These are phyloP conservation scores for Lithosia quadra DNA, from an alignment of 2,888 invertebrate species.

Conservation along the genomic window DNA sequence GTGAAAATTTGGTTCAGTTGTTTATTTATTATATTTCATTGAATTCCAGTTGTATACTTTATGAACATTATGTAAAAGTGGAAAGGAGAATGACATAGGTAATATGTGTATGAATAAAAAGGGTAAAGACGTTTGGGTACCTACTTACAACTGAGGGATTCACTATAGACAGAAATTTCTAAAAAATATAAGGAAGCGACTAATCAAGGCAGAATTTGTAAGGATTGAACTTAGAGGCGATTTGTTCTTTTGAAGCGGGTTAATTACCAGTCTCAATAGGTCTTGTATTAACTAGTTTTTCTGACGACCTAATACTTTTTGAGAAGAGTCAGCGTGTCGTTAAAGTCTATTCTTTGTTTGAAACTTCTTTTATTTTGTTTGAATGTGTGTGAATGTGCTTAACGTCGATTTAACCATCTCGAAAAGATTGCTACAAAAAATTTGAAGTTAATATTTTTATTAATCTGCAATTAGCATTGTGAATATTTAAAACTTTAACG, in stretches of 20 bases:
- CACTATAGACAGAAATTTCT: background rate
- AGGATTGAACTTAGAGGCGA: background rate
- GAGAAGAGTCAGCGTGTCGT: background rate
- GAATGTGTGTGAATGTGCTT: no score
- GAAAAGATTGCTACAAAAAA: no score
- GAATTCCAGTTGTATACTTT: conserved; percentile 28
- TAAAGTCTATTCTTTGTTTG: background rate
- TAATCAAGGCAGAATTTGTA: background rate
- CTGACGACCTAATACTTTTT: no score
- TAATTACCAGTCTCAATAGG: background rate
- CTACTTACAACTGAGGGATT: no score
- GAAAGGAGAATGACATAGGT: background rate
- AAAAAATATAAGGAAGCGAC: background rate
- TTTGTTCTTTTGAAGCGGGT: background rate
- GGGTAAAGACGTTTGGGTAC: background rate
- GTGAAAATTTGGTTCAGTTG: conserved; percentile 30
- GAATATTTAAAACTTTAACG: no score
- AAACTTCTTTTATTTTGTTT: background rate
- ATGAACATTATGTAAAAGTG: background rate
- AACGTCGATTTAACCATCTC: no score
- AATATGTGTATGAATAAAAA: background rate
- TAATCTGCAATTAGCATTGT: no score
- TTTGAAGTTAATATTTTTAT: no score
- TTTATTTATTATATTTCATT: conserved; percentile 32
- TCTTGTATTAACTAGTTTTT: background rate